Evolutionary conservation across 2,888 invertebrate species (phyloP), one percentile per base, ranked within the genome.

Genomic region (Monoplex corrugatus): DNA sequence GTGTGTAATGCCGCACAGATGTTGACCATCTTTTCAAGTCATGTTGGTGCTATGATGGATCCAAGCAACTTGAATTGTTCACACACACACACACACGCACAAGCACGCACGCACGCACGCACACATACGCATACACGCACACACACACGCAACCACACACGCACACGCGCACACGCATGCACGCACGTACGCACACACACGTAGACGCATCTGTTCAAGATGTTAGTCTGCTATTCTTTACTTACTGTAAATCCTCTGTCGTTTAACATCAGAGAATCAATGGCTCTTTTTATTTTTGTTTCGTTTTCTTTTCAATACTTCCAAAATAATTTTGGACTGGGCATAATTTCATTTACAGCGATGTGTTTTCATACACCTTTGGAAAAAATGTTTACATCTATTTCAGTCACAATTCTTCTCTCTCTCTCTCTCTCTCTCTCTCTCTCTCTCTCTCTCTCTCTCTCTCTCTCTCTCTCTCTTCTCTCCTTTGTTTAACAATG

Each of bases 381-480:
- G n/a, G n/a, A n/a, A n/a, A n/a, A n/a, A n/a, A n/a, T n/a, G 28
- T 28, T 68, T 68, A 28, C 23, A 28, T 28, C n/a, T 23, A 68
- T 68, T 68, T 68, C 23, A 16, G 23, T 68, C 28, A 1, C 23
- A 8, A 19, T 23, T n/a, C n/a, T 6, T 68, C 23, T 68, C 23
- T 50, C 50, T 50, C 68, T 68, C 68, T 23, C 28, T 23, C 68
- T 68, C 28, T 16, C 28, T 68, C 68, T 68, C 68, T 68, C 68
- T 68, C 68, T 68, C 68, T 68, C 68, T 68, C 68, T 68, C 68
- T 68, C 68, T 68, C 68, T 68, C 68, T 68, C 68, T 68, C 68
- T 5, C 68, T 68, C 68, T 68, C 68, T 68, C 68, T 68, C 68
- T 68, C 68, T 16, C 68, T 16, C 68, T 16, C 68, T 68, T n/a